Base-by-base conservation (phyloP, 1,140 invertebrate species). In the Lordiphosa clarofinis region DNA sequence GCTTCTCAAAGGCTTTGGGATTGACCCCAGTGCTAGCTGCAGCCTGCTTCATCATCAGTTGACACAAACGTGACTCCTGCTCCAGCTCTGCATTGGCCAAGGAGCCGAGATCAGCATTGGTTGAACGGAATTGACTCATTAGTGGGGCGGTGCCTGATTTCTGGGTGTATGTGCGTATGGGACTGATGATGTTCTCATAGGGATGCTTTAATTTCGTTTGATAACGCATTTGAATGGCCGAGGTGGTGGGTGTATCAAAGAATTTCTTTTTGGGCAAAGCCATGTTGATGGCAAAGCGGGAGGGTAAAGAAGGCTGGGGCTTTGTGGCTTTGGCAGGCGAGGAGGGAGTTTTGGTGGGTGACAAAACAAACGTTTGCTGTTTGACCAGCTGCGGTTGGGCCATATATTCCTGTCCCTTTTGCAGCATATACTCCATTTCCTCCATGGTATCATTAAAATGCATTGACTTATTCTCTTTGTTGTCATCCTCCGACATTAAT, bases 401-500 rank as follows among this genome's bases (percentile, higher is more conserved):
- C 53, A 87, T 71, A 11, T 73, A 76, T 58, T 88, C 73, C 42
- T 79, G 64, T 2, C 88, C 89, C 10, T 89, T 87, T 53, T 88
- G 62, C 56, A 90, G 73, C 60, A 89, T 76, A 28, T 89, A 86
- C 24, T 90, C 88, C 40, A 90, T 86, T 72, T 89, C 87, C 73
- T 90, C 89, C 35, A 90, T 73, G 13, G 89, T 89, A 65, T 90
- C 87, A 57, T 90, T 89, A 9, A 90, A 89, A 39, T 89, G 71
- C 7, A 88, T 40, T 0, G 87, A 88, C 1, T 48, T 55, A 28
- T 86, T 78, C 19, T 81, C 65, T 19, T 78, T 73, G 31, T 78
- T 35, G 7, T 76, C 42, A 11, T 71, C 75, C 4, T 21, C n/a
- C 0, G 28, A 7, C 1, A 2, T 8, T 31, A 8, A 31, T 7